A percentile compares a stretch with the other conserved stretches of the same genome.
These are phyloP conservation scores for Drosophila paulistorum DNA, from an alignment of 1,140 invertebrate species.

Conservation along the genomic window DNA sequence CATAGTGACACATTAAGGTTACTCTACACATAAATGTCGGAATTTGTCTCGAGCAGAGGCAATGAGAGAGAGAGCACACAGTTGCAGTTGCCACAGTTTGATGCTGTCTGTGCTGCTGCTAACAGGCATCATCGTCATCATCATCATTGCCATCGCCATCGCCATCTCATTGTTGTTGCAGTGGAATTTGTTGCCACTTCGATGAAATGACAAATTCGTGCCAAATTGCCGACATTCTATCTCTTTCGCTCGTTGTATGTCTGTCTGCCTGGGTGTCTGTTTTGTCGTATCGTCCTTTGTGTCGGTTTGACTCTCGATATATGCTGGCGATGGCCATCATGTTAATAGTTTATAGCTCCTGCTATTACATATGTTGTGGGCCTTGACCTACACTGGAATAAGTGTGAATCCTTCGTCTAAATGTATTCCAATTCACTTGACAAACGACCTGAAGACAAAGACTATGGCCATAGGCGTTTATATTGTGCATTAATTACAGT, in stretches of 20 bases:
- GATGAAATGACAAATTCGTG: conserved; percentile 75
- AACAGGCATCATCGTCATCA: neutral
- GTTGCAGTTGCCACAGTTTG: conserved; percentile 31
- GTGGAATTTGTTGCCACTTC: conserved; percentile 69
- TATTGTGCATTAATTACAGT: conserved; percentile 18
- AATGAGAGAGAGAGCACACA: neutral
- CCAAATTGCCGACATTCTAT: conserved; percentile 65
- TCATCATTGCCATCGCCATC: neutral
- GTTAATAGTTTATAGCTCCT: conserved; percentile 74
- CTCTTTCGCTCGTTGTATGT: neutral
- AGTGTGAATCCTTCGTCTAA: conserved; percentile 52
- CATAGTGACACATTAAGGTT: conserved; percentile 73
- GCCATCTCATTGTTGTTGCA: conserved; percentile 48
- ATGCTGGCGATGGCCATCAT: conserved; percentile 44
- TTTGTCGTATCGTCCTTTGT: too few relatives aligned
- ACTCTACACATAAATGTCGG: conserved; percentile 59
- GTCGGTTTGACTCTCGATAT: conserved; percentile 18
- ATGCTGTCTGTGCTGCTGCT: conserved; percentile 8
- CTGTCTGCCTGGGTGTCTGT: neutral
- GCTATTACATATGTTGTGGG: conserved; percentile 55
- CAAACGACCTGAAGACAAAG: conserved; percentile 18
- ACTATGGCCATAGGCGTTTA: conserved; percentile 12
- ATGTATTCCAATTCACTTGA: conserved; percentile 68
- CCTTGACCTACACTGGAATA: conserved; percentile 69
- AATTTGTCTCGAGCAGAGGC: conserved; percentile 8